Conservation (phyloP, 2,888 invertebrate genomes). For the Ormyrus labotus region DNA sequence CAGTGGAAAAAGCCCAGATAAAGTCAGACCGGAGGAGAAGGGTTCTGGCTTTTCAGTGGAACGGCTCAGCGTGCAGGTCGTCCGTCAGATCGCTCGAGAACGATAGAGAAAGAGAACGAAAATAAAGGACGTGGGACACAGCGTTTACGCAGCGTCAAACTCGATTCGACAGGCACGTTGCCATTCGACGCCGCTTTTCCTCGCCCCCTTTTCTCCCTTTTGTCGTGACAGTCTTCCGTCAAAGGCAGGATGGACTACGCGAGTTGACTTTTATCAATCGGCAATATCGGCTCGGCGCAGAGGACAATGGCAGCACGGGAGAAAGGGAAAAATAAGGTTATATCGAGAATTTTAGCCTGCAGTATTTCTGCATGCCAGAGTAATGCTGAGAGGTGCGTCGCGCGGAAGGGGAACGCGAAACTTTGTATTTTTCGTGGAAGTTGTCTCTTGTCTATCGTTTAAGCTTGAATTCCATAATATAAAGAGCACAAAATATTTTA, state of each 20-base stretch:
- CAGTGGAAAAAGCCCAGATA: slow-evolving; percentile 24
- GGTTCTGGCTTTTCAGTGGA: slow-evolving; percentile 4
- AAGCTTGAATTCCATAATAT: too few relatives aligned
- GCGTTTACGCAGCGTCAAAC: slow-evolving; percentile 12
- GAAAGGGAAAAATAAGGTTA: too few relatives aligned
- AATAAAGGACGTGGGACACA: neutral
- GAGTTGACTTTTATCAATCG: neutral
- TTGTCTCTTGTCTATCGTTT: too few relatives aligned
- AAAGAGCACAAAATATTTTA: too few relatives aligned
- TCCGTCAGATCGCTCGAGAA: slow-evolving; percentile 8
- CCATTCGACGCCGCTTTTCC: neutral
- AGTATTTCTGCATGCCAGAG: too few relatives aligned
- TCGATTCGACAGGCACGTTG: neutral
- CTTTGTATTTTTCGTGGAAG: too few relatives aligned
- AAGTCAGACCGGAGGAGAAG: neutral
- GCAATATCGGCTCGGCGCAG: too few relatives aligned
- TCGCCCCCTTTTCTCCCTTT: neutral
- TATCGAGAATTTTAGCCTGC: too few relatives aligned
- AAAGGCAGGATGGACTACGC: slow-evolving; percentile 5
- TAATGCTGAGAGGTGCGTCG: too few relatives aligned
- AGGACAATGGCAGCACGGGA: too few relatives aligned
- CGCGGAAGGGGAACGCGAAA: too few relatives aligned
- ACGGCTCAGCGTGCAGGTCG: slow-evolving; percentile 4
- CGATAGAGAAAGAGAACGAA: neutral
- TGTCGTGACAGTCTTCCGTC: slow-evolving; percentile 1